These are phyloP conservation scores for Dryomyza anilis DNA, from an alignment of 2,888 invertebrate genomes.

Conservation along the genomic window DNA sequence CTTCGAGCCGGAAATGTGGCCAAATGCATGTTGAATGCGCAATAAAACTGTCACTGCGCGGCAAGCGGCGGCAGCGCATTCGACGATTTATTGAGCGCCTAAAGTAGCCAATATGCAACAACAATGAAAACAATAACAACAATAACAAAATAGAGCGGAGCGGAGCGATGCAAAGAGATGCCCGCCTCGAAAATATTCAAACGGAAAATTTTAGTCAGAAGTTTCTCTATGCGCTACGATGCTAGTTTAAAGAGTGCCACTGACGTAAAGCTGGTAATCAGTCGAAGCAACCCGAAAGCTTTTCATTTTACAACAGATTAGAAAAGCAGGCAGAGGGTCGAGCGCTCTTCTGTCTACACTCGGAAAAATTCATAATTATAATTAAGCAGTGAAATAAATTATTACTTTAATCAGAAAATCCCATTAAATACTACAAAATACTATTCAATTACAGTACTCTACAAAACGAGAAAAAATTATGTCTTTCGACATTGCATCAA, in stretches of 20 bases:
- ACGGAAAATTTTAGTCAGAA: too few relatives aligned
- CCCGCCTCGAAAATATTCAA: too few relatives aligned
- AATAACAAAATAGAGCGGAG: not conserved
- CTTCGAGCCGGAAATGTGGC: constrained; percentile 33
- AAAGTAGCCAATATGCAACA: constrained; percentile 33
- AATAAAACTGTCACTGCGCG: constrained; percentile 42
- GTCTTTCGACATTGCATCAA: too few relatives aligned
- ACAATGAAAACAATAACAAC: not conserved
- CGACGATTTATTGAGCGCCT: constrained; percentile 41
- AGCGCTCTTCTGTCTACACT: too few relatives aligned
- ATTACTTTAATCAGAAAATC: too few relatives aligned
- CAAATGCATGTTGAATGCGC: constrained; percentile 41
- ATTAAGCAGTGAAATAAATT: too few relatives aligned
- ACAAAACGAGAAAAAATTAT: not conserved
- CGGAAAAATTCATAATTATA: too few relatives aligned
- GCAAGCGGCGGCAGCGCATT: constrained; percentile 26
- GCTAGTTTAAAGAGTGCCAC: too few relatives aligned
- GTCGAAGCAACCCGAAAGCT: not conserved
- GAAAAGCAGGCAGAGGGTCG: not conserved
- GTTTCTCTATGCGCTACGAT: too few relatives aligned
- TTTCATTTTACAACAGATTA: constrained; percentile 3
- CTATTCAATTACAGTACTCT: too few relatives aligned
- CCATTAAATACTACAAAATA: too few relatives aligned
- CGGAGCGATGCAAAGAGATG: not conserved
- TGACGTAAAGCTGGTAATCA: too few relatives aligned